phyloP scores from a whole-genome alignment of 2,888 invertebrate genomes.

The Oxyteleia sp. region DNA sequence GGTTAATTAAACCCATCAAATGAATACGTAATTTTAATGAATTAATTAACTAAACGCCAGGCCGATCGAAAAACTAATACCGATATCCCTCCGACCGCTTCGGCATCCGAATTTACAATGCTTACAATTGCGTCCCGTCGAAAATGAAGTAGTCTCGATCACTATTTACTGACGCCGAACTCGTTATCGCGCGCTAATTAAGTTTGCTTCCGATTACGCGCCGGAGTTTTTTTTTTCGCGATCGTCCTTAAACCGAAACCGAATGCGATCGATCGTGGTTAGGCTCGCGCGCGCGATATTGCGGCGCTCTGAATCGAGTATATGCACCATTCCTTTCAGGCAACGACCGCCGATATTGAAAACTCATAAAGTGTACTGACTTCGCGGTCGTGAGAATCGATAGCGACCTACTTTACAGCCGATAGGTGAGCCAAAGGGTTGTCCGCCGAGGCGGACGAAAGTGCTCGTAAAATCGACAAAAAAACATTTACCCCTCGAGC shows the following conservation, averaged over 20 bases:
- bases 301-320: slow-evolving; percentile 51
- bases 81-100: too few relatives aligned
- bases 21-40: too few relatives aligned
- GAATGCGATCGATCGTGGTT: slow-evolving; percentile 57
- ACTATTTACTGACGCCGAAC: too few relatives aligned
- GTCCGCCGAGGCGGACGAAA: slow-evolving; percentile 67
- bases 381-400: slow-evolving; percentile 73
- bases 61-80: too few relatives aligned
- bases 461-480: slow-evolving; percentile 63
- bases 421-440: slow-evolving; percentile 73
- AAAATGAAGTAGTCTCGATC: too few relatives aligned
- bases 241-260: slow-evolving; percentile 46
- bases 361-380: slow-evolving; percentile 73
- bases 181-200: too few relatives aligned
- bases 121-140: too few relatives aligned
- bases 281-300: slow-evolving; percentile 56
- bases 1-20: too few relatives aligned
- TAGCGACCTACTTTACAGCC: slow-evolving; percentile 72
- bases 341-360: slow-evolving; percentile 74
- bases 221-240: neutral
- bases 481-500: slow-evolving; percentile 48
- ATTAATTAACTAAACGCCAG: too few relatives aligned
- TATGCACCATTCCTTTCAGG: slow-evolving; percentile 66
- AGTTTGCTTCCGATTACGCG: slow-evolving; percentile 1
- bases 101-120: too few relatives aligned